Conservation (phyloP, 2,888 invertebrate species). For the Belgica antarctica region DNA sequence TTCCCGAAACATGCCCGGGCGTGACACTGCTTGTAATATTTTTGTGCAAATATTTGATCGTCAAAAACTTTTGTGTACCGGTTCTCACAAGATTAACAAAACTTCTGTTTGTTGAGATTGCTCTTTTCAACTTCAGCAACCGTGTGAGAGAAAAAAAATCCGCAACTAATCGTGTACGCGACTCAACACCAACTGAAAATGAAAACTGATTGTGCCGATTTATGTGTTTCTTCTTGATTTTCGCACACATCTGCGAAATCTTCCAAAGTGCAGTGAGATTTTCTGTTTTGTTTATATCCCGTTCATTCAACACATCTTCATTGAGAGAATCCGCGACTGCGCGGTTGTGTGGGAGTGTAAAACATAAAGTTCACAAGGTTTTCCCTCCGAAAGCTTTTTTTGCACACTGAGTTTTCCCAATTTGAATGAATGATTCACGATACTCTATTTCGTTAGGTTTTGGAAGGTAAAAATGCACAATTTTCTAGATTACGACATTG, state of each 20-base stretch:
- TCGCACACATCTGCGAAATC: slow-evolving; percentile 39
- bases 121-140: background rate
- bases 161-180: slow-evolving; percentile 7
- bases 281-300: slow-evolving; percentile 8
- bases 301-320: background rate
- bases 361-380: too few species aligned
- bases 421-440: slow-evolving; percentile 7
- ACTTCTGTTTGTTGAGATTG: background rate
- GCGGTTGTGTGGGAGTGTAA: background rate
- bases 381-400: slow-evolving; percentile 6
- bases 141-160: background rate
- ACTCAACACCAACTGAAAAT: slow-evolving; percentile 32
- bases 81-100: background rate
- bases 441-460: background rate
- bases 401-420: background rate
- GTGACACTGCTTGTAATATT: too few species aligned
- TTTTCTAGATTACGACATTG: too few species aligned
- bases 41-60: background rate
- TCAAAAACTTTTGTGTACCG: background rate
- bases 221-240: slow-evolving; percentile 27
- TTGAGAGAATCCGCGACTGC: background rate
- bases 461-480: background rate
- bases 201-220: slow-evolving; percentile 40
- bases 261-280: slow-evolving; percentile 15
- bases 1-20: too few species aligned